A percentile compares a stretch with the other conserved stretches of the same genome.
Conservation (phyloP, 2,113 vertebrate species). For the Chlorodrepanis virens region DNA sequence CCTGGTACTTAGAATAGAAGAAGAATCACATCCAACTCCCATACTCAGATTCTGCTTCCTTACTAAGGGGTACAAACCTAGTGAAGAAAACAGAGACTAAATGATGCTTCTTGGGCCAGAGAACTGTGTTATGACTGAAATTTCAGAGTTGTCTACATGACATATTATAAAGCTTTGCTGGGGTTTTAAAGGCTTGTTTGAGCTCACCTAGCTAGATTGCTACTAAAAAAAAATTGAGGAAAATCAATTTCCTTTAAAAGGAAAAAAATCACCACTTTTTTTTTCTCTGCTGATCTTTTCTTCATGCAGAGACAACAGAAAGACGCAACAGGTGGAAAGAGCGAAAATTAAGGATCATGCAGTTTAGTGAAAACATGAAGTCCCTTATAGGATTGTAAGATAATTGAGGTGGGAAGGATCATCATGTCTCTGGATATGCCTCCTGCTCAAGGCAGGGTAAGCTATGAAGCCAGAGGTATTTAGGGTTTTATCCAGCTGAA, state of each 20-base stretch:
- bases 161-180: not conserved
- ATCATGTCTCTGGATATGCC: not conserved
- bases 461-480: not conserved
- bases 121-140: not conserved
- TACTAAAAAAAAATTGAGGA: not conserved
- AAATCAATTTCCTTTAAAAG: not conserved
- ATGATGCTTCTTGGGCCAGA: not conserved
- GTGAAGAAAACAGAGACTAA: not conserved
- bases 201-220: not conserved
- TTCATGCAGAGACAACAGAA: not conserved
- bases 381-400: rapidly evolving
- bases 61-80: not conserved
- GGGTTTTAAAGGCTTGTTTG: not conserved
- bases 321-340: not conserved
- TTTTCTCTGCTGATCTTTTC: not conserved
- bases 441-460: not conserved
- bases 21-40: not conserved
- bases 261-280: rapidly evolving
- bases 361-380: not conserved
- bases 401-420: not conserved
- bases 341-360: not conserved
- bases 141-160: not conserved
- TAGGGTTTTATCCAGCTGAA: not conserved
- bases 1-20: not conserved
- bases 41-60: not conserved